Base-by-base conservation (phyloP, 2,113 vertebrate species). In the Coptodon bakossiorum region DNA sequence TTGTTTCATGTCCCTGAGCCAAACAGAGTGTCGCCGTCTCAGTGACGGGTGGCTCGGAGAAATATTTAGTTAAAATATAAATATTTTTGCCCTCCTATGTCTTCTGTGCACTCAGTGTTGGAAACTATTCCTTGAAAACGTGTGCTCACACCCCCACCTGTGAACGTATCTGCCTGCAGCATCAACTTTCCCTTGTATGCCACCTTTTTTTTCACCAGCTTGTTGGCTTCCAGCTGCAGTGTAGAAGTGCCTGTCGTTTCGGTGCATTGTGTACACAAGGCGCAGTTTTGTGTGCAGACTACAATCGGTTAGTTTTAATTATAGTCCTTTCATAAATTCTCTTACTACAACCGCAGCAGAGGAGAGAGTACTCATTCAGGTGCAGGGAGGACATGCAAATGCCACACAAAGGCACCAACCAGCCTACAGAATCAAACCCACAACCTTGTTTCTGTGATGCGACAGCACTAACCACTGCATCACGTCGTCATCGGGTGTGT, bases 401-500 rank as follows among this genome's bases (percentile, higher is more conserved):
- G 68, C 24, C 68, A 48, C 68, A 48, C 40, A 19, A 31, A 48
- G 43, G 71, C 71, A 17, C 24, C 13, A 17, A 10, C 16, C 29
- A 34, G 38, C 22, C 66, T 43, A 43, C 66, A 43, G 66, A 43
- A 43, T 71, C 66, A 43, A 43, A 43, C 38, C 13, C 22, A 45
- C n/a, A 24, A 27, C 36, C 36, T 9, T 71, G 38, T 43, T 71
- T 16, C 66, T 43, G 13, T 71, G 66, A 71, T 4, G n/a, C 0
- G 38, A 71, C 2, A 0, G 24, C 1, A 6, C 9, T 22, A 31
- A 29, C 43, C 43, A 1, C 71, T 50, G 71, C 40, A 16, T 50
- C 43, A 0, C 1, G 3, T 0, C 5, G 3, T 43, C 66, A 43
- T 0, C 3, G 22, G 13, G 5, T 1, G 40, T 11, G 40, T 73